These are phyloP conservation scores for Passerina amoena DNA, from an alignment of 2,113 vertebrate species.

Conservation along the genomic window DNA sequence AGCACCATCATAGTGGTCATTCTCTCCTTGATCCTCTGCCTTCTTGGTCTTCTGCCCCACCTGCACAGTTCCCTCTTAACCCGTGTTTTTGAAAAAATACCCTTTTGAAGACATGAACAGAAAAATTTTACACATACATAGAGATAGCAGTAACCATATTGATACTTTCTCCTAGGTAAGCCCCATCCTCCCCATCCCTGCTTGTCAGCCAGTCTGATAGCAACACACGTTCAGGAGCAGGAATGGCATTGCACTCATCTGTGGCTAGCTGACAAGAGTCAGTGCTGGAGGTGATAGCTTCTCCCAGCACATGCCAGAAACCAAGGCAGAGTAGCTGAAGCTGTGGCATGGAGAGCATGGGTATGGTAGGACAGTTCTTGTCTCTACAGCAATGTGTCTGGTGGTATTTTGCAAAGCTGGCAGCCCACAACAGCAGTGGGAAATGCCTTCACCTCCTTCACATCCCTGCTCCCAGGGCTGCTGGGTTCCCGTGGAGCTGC, in stretches of 20 bases:
- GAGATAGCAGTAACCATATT: not conserved
- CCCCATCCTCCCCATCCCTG: not conserved
- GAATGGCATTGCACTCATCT: not conserved
- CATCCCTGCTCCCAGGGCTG: not conserved
- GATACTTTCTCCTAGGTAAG: not conserved
- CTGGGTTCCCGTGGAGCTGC: not conserved
- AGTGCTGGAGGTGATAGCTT: not conserved
- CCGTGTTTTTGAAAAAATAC: not conserved
- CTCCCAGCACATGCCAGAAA: not conserved
- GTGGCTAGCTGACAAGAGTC: not conserved
- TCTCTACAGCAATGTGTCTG: not conserved
- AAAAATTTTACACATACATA: not conserved
- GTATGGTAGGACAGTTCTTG: not conserved
- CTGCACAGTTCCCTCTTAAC: not conserved
- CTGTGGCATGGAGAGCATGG: fast-evolving
- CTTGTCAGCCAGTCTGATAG: not conserved
- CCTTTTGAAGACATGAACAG: not conserved
- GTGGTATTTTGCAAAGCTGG: not conserved
- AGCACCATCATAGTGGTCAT: not conserved
- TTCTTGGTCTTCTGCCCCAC: not conserved
- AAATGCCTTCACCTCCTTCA: not conserved
- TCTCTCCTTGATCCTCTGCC: not conserved
- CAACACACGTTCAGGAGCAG: not conserved
- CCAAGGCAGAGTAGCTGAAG: not conserved
- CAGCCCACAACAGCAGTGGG: fast-evolving